Base-by-base conservation (phyloP, 2,113 vertebrate species). In the Merops nubicus region DNA sequence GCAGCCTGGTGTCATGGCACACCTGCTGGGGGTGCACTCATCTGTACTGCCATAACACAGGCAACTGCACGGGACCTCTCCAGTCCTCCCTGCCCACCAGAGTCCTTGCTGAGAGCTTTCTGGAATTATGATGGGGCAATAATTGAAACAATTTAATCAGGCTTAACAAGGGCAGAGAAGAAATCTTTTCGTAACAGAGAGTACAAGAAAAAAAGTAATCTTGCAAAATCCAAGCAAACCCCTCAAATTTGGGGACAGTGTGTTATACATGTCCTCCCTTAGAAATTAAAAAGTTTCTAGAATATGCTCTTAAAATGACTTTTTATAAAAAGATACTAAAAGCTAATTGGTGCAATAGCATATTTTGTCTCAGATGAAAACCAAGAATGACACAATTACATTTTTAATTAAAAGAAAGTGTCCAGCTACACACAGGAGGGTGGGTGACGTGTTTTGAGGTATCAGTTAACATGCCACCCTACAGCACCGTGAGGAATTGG, bases 331-430 rank as follows among this genome's bases (percentile, higher is more conserved):
- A 43, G 12, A 70, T 2, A 18, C 6, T 18, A 4, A 29, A 68
- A 82, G 7, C 28, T 21, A 56, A 23, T 38, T 40, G 1, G 5
- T 0, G 6, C 16, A 68, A 43, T 38, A 43, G 15, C 17, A 0
- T 60, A 23, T 54, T 83, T 93, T 75, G 69, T 82, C 76, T 82
- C 43, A 26, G 40, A 53, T 57, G 25, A 48, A 91, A 91, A 17
- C 45, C 14, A 21, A 54, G 68, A 80, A 73, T 20, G 22, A 69
- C 29, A 42, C 25, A 38, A 69, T 1, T 15, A 15, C 13, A 43
- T 38, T 70, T 86, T 86, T 15, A 91, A 59, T 34, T 47, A 45
- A 50, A 92, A 54, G 17, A 28, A 22, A 45, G 54, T 60, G 77
- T 84, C n/a, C 50, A 76, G 2, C 34, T 42, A 72, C 29, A 57